These are phyloP conservation scores for Hermetia illucens DNA, from an alignment of 1,140 invertebrate species.

Conservation along the genomic window DNA sequence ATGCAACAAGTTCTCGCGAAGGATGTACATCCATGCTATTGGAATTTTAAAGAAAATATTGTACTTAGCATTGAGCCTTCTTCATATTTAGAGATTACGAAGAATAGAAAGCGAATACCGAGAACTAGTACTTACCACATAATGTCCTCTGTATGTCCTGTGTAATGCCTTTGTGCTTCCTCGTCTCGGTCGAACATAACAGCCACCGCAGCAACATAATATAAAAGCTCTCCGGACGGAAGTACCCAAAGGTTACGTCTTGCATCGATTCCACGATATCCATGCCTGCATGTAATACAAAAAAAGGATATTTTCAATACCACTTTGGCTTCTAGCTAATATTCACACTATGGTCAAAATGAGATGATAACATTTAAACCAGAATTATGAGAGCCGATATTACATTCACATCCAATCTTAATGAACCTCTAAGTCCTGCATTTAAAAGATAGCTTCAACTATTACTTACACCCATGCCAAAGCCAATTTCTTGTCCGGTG, in stretches of 20 bases:
- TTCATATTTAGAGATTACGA: not conserved
- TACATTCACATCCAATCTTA: no score
- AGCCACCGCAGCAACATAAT: slow-evolving; percentile 83
- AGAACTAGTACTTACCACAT: slow-evolving; percentile 37
- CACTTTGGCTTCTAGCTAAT: no score
- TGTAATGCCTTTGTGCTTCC: slow-evolving; percentile 82
- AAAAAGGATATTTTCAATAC: no score
- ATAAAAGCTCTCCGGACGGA: slow-evolving; percentile 82
- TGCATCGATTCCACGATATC: slow-evolving; percentile 80
- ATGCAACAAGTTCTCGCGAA: slow-evolving; percentile 77
- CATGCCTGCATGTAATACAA: slow-evolving; percentile 49
- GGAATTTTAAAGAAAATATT: not conserved
- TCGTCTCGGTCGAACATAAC: slow-evolving; percentile 83
- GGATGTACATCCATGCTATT: slow-evolving; percentile 78
- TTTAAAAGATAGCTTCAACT: not conserved
- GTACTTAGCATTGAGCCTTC: not conserved
- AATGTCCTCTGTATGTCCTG: slow-evolving; percentile 89
- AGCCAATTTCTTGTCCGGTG: slow-evolving; percentile 72
- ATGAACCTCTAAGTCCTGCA: no score
- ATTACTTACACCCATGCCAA: slow-evolving; percentile 78
- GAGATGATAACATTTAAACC: no score
- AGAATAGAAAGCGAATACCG: not conserved
- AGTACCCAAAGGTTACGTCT: slow-evolving; percentile 80
- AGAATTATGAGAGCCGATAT: no score
- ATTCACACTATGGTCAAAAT: no score